Conservation (phyloP, 1,140 invertebrate genomes). For the Temnothorax nylanderi region DNA sequence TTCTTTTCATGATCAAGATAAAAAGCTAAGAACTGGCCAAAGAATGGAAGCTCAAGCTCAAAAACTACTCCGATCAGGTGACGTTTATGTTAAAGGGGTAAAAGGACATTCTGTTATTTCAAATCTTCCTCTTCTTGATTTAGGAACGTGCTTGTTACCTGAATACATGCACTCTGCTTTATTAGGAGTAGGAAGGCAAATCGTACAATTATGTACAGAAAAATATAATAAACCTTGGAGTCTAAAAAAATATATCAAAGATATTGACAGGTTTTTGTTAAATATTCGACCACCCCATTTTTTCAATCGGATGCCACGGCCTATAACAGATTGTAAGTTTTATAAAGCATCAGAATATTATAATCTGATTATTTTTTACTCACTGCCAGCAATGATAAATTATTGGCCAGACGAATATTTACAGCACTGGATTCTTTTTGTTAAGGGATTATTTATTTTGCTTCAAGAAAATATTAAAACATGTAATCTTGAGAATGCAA, state of each 20-base stretch:
- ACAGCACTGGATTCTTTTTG: neutral
- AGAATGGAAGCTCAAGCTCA: neutral
- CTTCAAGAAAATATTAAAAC: neutral
- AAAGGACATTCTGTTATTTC: neutral
- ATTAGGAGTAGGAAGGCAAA: neutral
- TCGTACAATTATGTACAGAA: neutral
- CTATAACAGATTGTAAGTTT: neutral
- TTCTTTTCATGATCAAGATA: neutral
- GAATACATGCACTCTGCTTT: neutral
- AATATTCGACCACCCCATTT: neutral
- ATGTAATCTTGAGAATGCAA: too few species aligned
- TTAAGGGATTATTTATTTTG: neutral
- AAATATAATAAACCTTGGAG: neutral
- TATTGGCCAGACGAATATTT: neutral
- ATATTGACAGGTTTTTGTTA: neutral
- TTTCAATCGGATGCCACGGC: neutral
- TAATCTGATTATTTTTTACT: neutral
- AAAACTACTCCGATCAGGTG: neutral
- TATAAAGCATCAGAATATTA: conserved; percentile 1
- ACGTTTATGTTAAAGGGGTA: neutral
- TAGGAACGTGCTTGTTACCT: neutral
- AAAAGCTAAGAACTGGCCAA: neutral
- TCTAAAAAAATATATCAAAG: neutral
- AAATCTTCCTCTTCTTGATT: neutral
- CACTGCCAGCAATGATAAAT: neutral